These are phyloP conservation scores for Chlorops oryzae DNA, from an alignment of 1,140 invertebrate genomes.

Conservation along the genomic window DNA sequence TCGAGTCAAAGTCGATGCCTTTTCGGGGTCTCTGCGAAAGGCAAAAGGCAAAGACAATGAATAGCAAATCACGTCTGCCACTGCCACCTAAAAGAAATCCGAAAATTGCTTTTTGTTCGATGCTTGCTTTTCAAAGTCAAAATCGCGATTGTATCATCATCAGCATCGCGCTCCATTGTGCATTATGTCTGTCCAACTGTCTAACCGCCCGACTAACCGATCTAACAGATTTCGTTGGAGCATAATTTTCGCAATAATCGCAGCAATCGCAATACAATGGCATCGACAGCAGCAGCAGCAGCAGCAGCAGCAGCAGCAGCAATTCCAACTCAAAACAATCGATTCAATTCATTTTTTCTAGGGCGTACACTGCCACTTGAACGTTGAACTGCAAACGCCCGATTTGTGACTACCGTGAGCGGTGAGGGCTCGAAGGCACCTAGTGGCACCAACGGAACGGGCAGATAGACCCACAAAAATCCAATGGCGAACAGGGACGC, in stretches of 20 bases:
- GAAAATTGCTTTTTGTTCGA: no score
- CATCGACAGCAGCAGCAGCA: not conserved
- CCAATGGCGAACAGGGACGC: no score
- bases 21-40: no score
- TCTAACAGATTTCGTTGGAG: slow-evolving; percentile 1
- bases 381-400: slow-evolving; percentile 48
- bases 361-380: slow-evolving; percentile 44
- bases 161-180: slow-evolving; percentile 14
- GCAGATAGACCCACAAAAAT: no score
- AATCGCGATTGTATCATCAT: slow-evolving; percentile 44
- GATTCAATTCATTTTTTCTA: slow-evolving; percentile 47
- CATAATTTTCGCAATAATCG: slow-evolving; percentile 22
- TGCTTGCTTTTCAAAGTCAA: slow-evolving; percentile 42
- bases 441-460: no score
- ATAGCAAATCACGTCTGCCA: no score
- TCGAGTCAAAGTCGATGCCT: no score
- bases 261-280: no score
- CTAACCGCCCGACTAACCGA: slow-evolving; percentile 10
- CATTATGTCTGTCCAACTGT: slow-evolving; percentile 20
- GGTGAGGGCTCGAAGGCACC: no score
- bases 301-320: not conserved
- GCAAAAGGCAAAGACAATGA: no score
- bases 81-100: no score
- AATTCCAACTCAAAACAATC: slow-evolving; percentile 30
- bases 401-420: slow-evolving; percentile 45